Base-by-base conservation (phyloP, 2,888 invertebrate genomes). In the Unio delphinus region DNA sequence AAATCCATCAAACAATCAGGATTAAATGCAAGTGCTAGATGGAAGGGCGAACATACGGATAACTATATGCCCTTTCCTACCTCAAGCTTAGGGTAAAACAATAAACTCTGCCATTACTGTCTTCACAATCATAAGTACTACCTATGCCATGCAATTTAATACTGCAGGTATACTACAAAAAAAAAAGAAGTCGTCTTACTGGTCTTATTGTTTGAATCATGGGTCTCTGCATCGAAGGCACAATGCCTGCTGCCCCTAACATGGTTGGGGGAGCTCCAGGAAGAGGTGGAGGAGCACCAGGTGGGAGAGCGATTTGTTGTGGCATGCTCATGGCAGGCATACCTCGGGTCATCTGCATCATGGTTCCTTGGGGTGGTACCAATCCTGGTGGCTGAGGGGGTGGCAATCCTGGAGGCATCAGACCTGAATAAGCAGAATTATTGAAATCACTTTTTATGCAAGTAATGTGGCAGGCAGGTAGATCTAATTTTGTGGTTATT, bases 251-350 rank as follows among this genome's bases (percentile, higher is more conserved):
- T 60, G 64, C 64, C 8, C 69, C 75, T 30, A 69, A 68, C 55
- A 75, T 67, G 17, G 68, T 55, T 28, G 63, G 62, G 26, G 68
- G 65, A 20, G 70, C 60, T 55, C 60, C 58, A 18, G 63, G 67
- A 3, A 70, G 67, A 30, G 64, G 76, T 8, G 73, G 76, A 17
- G 72, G 72, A 69, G 70, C 81, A 68, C 70, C 76, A 55, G 67
- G 77, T 72, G 64, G 73, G 61, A 71, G 74, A 75, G 70, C 80
- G 75, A 72, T 71, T 23, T 70, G 61, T 60, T 75, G 77, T 17
- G 78, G 76, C 71, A 80, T 73, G 18, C 72, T 77, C 76, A 80
- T 76, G 23, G 76, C 79, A 15, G 70, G 68, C 67, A 76, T 71
- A 8, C 66, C 68, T 30, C 77, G 78, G n/a, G 80, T 80, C 55